Evolutionary conservation across 2,888 invertebrate genomes (phyloP), one percentile per base, ranked within the genome.

Genomic region (Ypsolopha scabrella): DNA sequence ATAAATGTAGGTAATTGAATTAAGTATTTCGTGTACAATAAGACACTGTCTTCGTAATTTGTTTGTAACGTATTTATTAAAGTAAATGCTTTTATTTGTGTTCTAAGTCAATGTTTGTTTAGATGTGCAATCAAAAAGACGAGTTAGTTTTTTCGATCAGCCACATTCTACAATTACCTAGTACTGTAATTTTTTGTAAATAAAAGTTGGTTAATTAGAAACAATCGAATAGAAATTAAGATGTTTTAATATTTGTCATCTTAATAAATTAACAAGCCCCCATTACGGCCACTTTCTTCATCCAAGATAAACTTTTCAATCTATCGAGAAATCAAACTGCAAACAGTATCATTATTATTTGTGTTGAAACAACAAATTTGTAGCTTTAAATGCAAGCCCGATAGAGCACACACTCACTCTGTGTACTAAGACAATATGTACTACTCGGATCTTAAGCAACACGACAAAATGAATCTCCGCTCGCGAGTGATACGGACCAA

Each of bases 401-500:
- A 81, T 81, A 62, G 68, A 38, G 70, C 79, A 81, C 81, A 81
- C 81, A 83, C 83, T 82, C 78, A 71, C 65, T 64, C 62, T 86
- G 85, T 86, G 85, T 85, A 70, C 85, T 69, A 65, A 82, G 82
- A 83, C 85, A 85, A 86, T 86, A 86, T 82, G 82, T 80, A 78
- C 73, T 72, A 76, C 80, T 69, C 76, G 77, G 76, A 77, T 83
- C 86, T 86, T 85, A 83, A 82, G 83, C 80, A 85, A 82, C 81
- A 79, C 78, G 80, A 82, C 83, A 85, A 83, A 86, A 85, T 85
- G 85, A 86, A 86, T 86, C 85, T 83, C 85, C 80, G 80, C 74
- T 73, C 70, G 82, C 79, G 82, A 85, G 80, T 83, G 85, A 85
- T 85, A 85, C 85, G 82, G 80, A 79, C 85, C 83, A 85, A 80